Evolutionary conservation across 2,797 vertebrate genomes (phyloP).

Genomic region (Hippocampus kuda): DNA sequence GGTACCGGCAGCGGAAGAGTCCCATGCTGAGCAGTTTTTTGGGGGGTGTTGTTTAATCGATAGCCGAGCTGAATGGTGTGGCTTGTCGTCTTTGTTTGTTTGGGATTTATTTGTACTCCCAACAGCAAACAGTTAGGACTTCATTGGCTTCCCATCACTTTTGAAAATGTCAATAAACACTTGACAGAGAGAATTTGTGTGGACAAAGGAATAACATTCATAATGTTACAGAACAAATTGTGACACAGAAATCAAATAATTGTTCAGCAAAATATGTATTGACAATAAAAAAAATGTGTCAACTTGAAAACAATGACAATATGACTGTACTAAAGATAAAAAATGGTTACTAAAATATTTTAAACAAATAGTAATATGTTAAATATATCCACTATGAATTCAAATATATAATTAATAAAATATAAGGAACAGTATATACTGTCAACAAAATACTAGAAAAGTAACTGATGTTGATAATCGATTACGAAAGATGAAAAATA

Average conservation of each 20-base stretch:
- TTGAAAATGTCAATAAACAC: conserved; percentile 5
- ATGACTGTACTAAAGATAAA: background rate
- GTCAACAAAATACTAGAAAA: background rate
- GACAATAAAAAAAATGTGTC: background rate
- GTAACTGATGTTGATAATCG: background rate
- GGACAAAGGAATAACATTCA: background rate
- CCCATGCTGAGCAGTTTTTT: background rate
- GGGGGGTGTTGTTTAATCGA: background rate
- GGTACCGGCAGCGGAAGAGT: background rate
- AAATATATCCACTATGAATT: background rate
- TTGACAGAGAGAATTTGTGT: background rate
- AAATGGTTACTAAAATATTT: background rate
- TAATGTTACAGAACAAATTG: background rate
- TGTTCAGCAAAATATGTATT: background rate
- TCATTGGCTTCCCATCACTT: background rate
- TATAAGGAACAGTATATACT: background rate
- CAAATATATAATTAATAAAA: background rate
- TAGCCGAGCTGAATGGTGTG: background rate
- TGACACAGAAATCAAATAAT: background rate
- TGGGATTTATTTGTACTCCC: background rate
- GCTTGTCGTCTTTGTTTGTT: background rate
- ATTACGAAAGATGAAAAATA: background rate
- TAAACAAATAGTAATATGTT: background rate
- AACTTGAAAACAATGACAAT: background rate
- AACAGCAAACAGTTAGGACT: background rate